Base-by-base conservation (phyloP, 2,113 vertebrate genomes). In the Turdus rufiventris region DNA sequence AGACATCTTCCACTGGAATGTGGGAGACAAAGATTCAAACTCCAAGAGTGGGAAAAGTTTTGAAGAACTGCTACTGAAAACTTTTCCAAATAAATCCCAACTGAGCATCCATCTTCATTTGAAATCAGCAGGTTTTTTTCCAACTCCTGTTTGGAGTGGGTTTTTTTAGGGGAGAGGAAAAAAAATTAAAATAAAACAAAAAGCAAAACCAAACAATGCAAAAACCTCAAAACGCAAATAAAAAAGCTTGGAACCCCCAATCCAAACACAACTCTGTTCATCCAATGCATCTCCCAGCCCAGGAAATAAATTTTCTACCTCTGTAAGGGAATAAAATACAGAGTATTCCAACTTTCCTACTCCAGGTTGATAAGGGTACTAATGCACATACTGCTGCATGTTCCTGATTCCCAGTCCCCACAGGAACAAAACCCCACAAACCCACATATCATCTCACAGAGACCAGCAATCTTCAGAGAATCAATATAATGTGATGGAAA, bases 1-100 rank as follows among this genome's bases (percentile, higher is more conserved):
- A 53, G 25, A 56, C 15, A 25, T 0, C 0, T 88, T 70, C 28
- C 54, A 34, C 24, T 15, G 26, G 10, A 73, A 53, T 1, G 0
- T 61, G 15, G 19, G 48, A 89, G 50, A 24, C 17, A 60, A 56
- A 76, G 6, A 12, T 23, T 61, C 50, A n/a, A 28, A 43, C 14
- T 66, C 11, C 8, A 28, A 51, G 45, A 62, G 34, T 34, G 21
- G n/a, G 36, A 68, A 73, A 61, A 65, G 21, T 40, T 84, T 47
- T 56, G 47, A 51, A 66, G 34, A 94, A 29, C 8, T 31, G 33
- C 20, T 43, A 13, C 36, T 31, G 61, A n/a, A 43, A 75, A 13
- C 12, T 56, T 48, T 17, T 14, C 28, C 57, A 18, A 1, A 7
- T 14, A 36, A 74, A 7, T 17, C 50, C 51, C 66, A 87, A 0